phyloP scores from a whole-genome alignment of 2,888 invertebrate genomes.

The Clivina fossor region DNA sequence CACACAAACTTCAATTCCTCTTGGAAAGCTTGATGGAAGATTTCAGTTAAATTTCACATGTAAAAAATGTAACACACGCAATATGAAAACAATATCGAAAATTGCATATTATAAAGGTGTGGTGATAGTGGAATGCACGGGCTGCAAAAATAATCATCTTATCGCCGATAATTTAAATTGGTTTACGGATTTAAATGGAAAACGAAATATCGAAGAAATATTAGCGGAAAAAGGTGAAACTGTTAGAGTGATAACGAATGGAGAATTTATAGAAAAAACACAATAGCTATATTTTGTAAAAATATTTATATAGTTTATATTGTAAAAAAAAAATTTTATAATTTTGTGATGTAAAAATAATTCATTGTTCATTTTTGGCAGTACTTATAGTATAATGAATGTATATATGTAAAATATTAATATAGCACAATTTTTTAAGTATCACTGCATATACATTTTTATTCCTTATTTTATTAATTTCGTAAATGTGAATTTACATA shows the following conservation, averaged over 20 bases:
- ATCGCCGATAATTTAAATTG: slow-evolving; percentile 96
- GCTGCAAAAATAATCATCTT: slow-evolving; percentile 86
- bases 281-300: too few relatives aligned
- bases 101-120: slow-evolving; percentile 84
- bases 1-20: slow-evolving; percentile 6
- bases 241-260: slow-evolving; percentile 60
- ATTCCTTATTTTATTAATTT: slow-evolving; percentile 19
- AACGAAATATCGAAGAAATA: slow-evolving; percentile 87
- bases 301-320: too few relatives aligned
- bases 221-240: slow-evolving; percentile 84
- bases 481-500: too few relatives aligned
- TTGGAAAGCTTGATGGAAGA: slow-evolving; percentile 57
- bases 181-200: slow-evolving; percentile 80
- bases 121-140: slow-evolving; percentile 86
- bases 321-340: too few relatives aligned
- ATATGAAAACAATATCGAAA: slow-evolving; percentile 80
- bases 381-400: too few relatives aligned
- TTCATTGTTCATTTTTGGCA: slow-evolving; percentile 32
- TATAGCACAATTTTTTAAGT: slow-evolving; percentile 37
- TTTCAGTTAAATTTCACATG: slow-evolving; percentile 82
- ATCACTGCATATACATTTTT: slow-evolving; percentile 35
- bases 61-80: slow-evolving; percentile 80
- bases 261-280: slow-evolving; percentile 35
- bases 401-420: slow-evolving; percentile 39
- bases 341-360: slow-evolving; percentile 26